Evolutionary conservation across 2,113 vertebrate species (phyloP), one percentile per base, ranked within the genome.

Genomic region (Oncorhynchus gorbuscha): DNA sequence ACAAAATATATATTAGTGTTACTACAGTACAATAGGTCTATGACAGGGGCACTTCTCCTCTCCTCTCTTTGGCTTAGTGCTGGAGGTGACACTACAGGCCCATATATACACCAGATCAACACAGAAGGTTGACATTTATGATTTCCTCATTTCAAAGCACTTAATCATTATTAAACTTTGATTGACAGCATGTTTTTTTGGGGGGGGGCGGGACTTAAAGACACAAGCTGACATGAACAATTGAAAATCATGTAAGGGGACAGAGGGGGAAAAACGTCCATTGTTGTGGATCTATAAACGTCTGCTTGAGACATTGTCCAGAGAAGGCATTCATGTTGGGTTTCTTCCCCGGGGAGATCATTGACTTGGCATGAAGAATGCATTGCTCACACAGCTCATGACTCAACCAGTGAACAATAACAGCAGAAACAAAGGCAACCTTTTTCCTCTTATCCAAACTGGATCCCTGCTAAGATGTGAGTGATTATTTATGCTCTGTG

Each of bases 41-140:
- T 87, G 6, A 35, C 35, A 35, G 1, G 35, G 35, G 2, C 85
- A 78, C 81, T 76, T 35, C 6, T 35, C 35, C 35, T 35, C 35
- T 35, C 87, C 79, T 78, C 75, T 30, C 30, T 58, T 61, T 64
- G 71, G 85, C 88, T 89, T 87, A 91, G 83, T 51, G 77, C 82
- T 72, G 79, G 77, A 85, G 83, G 81, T 84, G 35, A 72, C 83
- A 65, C 75, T 78, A 73, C 72, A 77, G 74, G 59, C 26, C 73
- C 69, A 74, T 74, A 78, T 55, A 49, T 18, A 79, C 79, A 68
- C 49, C 78, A 18, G 55, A 49, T 80, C 74, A 68, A 80, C 81
- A 35, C 69, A 13, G 22, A 5, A 82, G 49, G 83, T 84, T 84
- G 85, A 86, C 86, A 48, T 76, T 20, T 45, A 74, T 75, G 83